Evolutionary conservation across 2,888 invertebrate species (phyloP).

Genomic region (Apodemia zela): DNA sequence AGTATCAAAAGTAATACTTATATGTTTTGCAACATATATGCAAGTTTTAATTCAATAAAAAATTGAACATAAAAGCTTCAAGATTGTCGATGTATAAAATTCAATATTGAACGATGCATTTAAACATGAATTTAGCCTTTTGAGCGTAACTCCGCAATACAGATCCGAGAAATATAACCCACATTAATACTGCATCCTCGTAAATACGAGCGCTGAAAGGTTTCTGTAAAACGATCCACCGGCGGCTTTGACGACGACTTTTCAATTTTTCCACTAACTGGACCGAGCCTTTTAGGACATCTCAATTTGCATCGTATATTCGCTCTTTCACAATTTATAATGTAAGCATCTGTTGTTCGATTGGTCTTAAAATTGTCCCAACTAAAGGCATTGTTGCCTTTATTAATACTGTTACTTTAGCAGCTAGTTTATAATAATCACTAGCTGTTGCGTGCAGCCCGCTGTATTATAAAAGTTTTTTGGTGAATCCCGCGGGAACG

Average conservation of each 20-base stretch:
- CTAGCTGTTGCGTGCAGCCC: too few relatives aligned
- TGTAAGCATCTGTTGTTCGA: neutral
- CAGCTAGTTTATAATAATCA: too few relatives aligned
- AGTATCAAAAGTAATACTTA: too few relatives aligned
- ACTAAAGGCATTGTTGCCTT: too few relatives aligned
- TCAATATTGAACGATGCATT: neutral
- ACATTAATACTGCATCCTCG: constrained; percentile 20
- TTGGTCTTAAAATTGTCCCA: neutral
- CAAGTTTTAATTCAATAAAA: neutral
- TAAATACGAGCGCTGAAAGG: constrained; percentile 21
- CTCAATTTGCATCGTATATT: constrained; percentile 17
- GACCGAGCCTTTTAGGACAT: constrained; percentile 23
- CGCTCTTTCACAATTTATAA: constrained; percentile 4
- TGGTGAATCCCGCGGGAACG: too few relatives aligned
- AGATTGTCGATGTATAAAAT: constrained; percentile 2
- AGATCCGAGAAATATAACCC: constrained; percentile 19
- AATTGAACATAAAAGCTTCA: neutral
- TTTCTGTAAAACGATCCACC: constrained; percentile 23
- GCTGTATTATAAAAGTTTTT: too few relatives aligned
- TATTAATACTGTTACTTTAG: too few relatives aligned
- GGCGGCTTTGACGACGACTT: constrained; percentile 20
- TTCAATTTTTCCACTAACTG: constrained; percentile 24
- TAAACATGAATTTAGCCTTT: neutral
- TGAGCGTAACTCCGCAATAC: neutral
- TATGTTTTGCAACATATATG: too few relatives aligned